Percentiles rank a stretch among this genome's conserved stretches.
phyloP scores from a whole-genome alignment of 2,113 vertebrate genomes.

The Cathartes aura region DNA sequence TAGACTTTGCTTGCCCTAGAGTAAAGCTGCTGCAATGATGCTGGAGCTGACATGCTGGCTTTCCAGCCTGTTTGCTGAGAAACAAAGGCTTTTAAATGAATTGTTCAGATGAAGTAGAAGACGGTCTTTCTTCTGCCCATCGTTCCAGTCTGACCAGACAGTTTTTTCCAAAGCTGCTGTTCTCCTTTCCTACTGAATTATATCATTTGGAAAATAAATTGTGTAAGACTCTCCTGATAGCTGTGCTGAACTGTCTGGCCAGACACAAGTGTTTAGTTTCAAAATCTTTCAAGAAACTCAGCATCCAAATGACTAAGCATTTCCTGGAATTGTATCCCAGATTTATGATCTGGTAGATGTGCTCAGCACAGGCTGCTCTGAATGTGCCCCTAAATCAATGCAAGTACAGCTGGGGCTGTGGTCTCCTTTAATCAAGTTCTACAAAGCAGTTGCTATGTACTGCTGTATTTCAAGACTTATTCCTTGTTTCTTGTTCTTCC shows the following conservation, averaged over 20 bases:
- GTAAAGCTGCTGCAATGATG: neutral
- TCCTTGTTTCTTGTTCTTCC: neutral
- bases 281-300: neutral
- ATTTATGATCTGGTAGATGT: neutral
- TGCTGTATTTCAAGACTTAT: neutral
- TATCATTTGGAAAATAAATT: neutral
- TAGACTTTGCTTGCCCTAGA: neutral
- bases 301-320: neutral
- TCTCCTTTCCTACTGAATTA: neutral
- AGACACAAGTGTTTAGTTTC: neutral
- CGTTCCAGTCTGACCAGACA: neutral
- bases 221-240: neutral
- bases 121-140: neutral
- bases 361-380: neutral
- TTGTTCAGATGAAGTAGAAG: neutral
- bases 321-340: neutral
- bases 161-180: neutral
- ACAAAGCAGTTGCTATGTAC: neutral
- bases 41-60: neutral
- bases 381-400: neutral
- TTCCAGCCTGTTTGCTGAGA: neutral
- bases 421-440: neutral
- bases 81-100: neutral
- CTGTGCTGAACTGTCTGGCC: neutral
- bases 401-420: rapidly evolving